These are phyloP conservation scores for Chirona hameri DNA, from an alignment of 2,888 invertebrate genomes.

Conservation along the genomic window DNA sequence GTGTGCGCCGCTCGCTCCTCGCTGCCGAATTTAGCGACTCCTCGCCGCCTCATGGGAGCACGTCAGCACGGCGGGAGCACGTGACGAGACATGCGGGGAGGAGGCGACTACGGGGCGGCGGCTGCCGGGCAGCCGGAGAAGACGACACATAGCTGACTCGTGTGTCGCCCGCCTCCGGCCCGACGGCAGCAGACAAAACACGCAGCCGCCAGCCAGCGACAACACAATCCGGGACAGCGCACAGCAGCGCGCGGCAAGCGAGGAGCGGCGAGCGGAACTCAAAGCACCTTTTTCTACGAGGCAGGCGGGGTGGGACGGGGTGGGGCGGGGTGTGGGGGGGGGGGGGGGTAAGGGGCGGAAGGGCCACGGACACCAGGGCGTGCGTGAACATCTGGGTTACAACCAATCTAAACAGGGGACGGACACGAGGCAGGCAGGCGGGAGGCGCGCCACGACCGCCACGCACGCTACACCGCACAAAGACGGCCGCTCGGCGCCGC, in stretches of 20 bases:
- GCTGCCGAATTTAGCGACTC: not conserved
- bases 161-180: not conserved
- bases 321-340: not conserved
- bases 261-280: constrained; percentile 9
- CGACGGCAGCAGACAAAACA: not conserved
- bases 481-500: too few species aligned
- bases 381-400: not conserved
- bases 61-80: not conserved
- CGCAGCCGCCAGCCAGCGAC: not conserved
- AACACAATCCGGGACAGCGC: not conserved
- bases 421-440: not conserved
- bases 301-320: not conserved
- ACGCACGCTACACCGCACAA: too few species aligned
- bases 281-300: constrained; percentile 22
- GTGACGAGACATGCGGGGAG: not conserved
- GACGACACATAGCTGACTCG: not conserved
- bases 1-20: not conserved
- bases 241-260: not conserved
- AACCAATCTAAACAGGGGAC: constrained; percentile 4
- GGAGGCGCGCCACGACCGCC: not conserved
- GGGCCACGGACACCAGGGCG: not conserved
- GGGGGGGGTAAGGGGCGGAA: too few species aligned
- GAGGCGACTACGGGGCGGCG: not conserved
- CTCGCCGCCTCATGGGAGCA: not conserved
- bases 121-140: not conserved